A percentile compares a stretch with the other conserved stretches of the same genome.
These are phyloP conservation scores for Athripsodes cinereus DNA, from an alignment of 2,888 invertebrate genomes.

Conservation along the genomic window DNA sequence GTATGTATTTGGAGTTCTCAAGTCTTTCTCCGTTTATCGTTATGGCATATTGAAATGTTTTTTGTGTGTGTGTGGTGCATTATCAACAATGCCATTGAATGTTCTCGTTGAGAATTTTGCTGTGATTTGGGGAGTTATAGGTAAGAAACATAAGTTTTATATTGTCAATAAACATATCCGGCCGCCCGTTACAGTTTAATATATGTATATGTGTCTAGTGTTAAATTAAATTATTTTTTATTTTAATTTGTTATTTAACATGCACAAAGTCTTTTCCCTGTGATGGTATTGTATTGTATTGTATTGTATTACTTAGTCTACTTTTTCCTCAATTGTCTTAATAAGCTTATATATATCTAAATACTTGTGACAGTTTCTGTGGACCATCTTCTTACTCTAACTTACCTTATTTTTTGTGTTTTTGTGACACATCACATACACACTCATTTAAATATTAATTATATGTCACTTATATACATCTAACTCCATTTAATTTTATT, in stretches of 20 bases:
- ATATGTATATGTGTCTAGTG: background rate
- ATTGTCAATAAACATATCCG: conserved; percentile 89
- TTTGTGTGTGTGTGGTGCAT: conserved; percentile 76
- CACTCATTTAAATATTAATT: too few relatives aligned
- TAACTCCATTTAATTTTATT: too few relatives aligned
- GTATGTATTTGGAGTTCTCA: conserved; percentile 96
- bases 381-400: too few relatives aligned
- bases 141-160: conserved; percentile 95
- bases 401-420: too few relatives aligned
- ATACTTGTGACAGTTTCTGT: too few relatives aligned
- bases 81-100: conserved; percentile 90
- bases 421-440: too few relatives aligned
- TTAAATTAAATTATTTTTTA: background rate
- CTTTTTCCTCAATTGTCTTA: too few relatives aligned
- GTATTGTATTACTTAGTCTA: background rate
- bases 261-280: background rate
- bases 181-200: conserved; percentile 58
- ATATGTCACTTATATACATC: too few relatives aligned
- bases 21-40: conserved; percentile 86
- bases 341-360: too few relatives aligned
- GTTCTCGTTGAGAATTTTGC: conserved; percentile 92
- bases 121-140: conserved; percentile 89
- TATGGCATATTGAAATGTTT: conserved; percentile 75
- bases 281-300: background rate
- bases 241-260: background rate